Evolutionary conservation across 2,113 vertebrate species (phyloP), one percentile per base, ranked within the genome.

Genomic region (Neogale vison): DNA sequence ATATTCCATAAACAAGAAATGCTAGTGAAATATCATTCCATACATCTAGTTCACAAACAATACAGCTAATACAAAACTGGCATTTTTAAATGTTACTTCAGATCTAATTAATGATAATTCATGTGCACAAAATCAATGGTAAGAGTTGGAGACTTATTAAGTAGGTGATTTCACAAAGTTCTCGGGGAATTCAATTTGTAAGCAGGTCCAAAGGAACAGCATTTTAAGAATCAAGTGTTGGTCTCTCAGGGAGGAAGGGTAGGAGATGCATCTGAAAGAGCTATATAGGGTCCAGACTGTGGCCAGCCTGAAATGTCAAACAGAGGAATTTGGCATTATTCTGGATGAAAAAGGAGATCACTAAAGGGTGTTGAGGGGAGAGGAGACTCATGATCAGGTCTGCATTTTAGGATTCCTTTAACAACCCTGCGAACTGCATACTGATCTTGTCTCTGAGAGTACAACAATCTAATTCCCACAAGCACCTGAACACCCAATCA

Each of bases 11-110:
- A 80, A 80, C 8, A 93, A 72, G 7, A 81, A 93, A 80, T 14
- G 57, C 85, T 94, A 92, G 85, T 21, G 67, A 72, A 34, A 15
- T 50, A 45, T 1, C 50, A 94, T 42, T 52, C 52, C 45, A 85
- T 65, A 95, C 91, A 79, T 52, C 7, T 39, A 95, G 39, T 74
- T 93, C 36, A 91, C 47, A 72, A 97, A 79, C 8, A 97, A 91
- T 77, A 79, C 17, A 63, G 42, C 21, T 88, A 42, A 86, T 42
- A 89, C 4, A 93, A 88, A 95, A 81, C 0, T 72, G 24, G n/a
- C 36, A 71, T 47, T 85, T 94, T 12, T 39, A 0, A 88, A 88
- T 67, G 15, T 74, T 88, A 93, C 45, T 93, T 96, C 6, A 90
- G 92, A 79, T 74, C 81, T 71, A 85, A 91, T 14, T 81, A 95